Evolutionary conservation across 2,113 vertebrate genomes (phyloP).

Genomic region (Dipodomys ordii): DNA sequence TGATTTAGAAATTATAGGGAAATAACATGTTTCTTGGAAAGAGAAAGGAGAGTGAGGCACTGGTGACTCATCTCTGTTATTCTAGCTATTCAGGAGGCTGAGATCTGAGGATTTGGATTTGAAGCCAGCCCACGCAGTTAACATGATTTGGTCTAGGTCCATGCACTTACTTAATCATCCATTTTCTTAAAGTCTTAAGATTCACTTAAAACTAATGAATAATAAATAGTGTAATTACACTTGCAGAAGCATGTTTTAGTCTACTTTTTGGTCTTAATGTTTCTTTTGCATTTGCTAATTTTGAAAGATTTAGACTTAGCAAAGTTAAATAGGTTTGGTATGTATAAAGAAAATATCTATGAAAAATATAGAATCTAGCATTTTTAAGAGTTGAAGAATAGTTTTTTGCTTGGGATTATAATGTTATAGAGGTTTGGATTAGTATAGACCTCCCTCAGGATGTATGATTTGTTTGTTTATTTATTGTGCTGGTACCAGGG

Average conservation of each 20-base stretch:
- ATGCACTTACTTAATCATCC: neutral
- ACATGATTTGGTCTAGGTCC: too few relatives aligned
- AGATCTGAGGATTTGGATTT: too few relatives aligned
- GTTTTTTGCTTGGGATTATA: neutral
- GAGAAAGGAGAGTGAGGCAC: neutral
- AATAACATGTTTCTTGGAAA: conserved; percentile 48
- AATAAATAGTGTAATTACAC: conserved; percentile 13
- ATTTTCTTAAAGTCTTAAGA: conserved; percentile 35
- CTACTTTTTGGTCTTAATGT: neutral
- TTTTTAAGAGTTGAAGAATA: conserved; percentile 17
- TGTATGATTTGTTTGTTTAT: too few relatives aligned
- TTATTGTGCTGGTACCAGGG: too few relatives aligned
- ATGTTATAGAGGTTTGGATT: neutral
- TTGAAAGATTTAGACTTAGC: conserved; percentile 41
- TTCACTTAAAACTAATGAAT: conserved; percentile 40
- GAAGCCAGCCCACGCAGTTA: too few relatives aligned
- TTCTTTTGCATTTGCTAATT: conserved; percentile 36
- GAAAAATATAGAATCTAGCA: conserved; percentile 6
- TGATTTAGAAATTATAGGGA: neutral
- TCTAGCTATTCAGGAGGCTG: too few relatives aligned
- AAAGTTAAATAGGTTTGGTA: conserved; percentile 42
- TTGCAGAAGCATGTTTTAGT: conserved; percentile 40
- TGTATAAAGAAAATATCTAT: conserved; percentile 51
- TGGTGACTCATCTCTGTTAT: neutral
- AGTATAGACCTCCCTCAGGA: too few relatives aligned